phyloP scores from a whole-genome alignment of 2,888 invertebrate species.

The Perizoma affinitatum region DNA sequence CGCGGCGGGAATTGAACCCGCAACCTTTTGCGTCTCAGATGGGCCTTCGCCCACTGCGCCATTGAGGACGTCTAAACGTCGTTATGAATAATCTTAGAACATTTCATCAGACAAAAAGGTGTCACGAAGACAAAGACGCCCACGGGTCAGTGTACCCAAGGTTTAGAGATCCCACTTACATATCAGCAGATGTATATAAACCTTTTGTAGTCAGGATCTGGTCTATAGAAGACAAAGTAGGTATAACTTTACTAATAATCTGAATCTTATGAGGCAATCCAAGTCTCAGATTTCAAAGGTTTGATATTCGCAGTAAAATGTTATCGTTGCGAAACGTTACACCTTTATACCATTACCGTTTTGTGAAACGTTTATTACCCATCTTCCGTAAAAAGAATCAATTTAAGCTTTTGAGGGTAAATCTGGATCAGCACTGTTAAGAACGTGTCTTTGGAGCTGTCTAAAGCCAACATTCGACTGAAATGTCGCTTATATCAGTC shows the following conservation, averaged over 20 bases:
- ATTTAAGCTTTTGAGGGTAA: conserved; percentile 32
- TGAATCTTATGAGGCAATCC: conserved; percentile 11
- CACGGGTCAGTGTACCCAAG: background rate
- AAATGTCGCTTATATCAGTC: background rate
- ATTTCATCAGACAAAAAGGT: too few relatives aligned
- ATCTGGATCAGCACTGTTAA: conserved; percentile 32
- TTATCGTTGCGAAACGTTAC: conserved; percentile 32
- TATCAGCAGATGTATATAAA: conserved; percentile 1
- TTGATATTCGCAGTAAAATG: conserved; percentile 32
- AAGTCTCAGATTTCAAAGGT: conserved; percentile 29
- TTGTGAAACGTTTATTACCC: conserved; percentile 41
- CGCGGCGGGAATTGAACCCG: too few relatives aligned
- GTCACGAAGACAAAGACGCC: too few relatives aligned
- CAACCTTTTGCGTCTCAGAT: too few relatives aligned
- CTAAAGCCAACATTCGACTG: conserved; percentile 4
- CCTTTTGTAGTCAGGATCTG: conserved; percentile 5
- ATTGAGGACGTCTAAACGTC: too few relatives aligned
- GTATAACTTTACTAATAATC: conserved; percentile 19
- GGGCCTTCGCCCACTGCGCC: too few relatives aligned
- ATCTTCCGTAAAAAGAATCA: conserved; percentile 35
- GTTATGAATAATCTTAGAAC: too few relatives aligned
- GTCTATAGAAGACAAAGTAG: conserved; percentile 11
- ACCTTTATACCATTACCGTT: conserved; percentile 38
- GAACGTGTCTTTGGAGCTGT: conserved; percentile 16
- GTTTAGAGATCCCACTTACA: background rate